Base-by-base conservation (phyloP, 2,113 vertebrate genomes). In the Cyprinus carpio region DNA sequence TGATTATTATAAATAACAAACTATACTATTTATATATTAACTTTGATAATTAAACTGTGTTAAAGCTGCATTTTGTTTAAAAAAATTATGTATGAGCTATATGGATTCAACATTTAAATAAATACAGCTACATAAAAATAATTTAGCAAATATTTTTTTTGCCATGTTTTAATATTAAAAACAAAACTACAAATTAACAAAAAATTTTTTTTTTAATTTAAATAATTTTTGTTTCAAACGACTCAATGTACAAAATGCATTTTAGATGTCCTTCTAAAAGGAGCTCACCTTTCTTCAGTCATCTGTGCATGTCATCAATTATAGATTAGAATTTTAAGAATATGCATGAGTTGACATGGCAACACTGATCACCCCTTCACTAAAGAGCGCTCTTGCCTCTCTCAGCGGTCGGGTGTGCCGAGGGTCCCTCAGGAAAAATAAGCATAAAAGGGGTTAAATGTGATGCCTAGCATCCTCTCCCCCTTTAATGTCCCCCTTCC, bases 401-500 rank as follows among this genome's bases (percentile, higher is more conserved):
- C 92, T 92, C 88, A 89, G 86, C 90, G 89, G 88, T 89, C 91
- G 88, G 88, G 91, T 91, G 91, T 88, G 90, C n/a, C 87, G 79
- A 82, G 89, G 77, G 91, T 93, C 91, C 94, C 95, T 94, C 84
- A 89, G 95, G 97, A 95, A 96, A 97, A 96, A 96, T 96, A 93
- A 95, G 93, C 93, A 95, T 96, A 95, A 97, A 97, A 97, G 96
- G 96, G 95, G 95, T 97, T 97, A 97, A 98, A 96, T 95, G 96
- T 96, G 96, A 95, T 92, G 91, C 94, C 95, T 95, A 93, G 91
- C 93, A 89, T 77, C 84, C 81, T 87, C 89, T 89, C 86, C 95
- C 94, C 69, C 74, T 62, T 85, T 95, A 96, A 97, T 96, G 95
- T 96, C 96, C 95, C 96, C 95, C 96, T 95, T 95, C 96, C 95